Conservation (phyloP, 2,113 vertebrate genomes). For the Uria aalge region DNA sequence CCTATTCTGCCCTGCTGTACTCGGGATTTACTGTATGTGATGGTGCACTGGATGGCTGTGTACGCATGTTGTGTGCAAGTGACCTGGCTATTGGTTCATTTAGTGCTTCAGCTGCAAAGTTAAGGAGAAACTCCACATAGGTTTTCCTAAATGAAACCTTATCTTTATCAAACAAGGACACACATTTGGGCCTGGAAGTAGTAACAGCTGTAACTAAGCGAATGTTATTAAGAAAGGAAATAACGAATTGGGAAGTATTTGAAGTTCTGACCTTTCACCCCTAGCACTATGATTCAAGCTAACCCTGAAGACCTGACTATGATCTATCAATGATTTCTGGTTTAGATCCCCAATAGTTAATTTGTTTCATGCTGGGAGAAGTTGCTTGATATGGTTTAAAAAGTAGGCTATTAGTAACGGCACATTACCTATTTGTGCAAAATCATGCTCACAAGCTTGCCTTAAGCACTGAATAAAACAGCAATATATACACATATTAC, state of each 20-base stretch:
- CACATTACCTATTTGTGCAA: background rate
- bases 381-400: conserved; percentile 13
- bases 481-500: background rate
- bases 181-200: conserved; percentile 10
- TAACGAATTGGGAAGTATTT: conserved; percentile 40
- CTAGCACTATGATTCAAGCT: conserved; percentile 36
- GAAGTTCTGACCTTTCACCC: conserved; percentile 61
- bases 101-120: background rate
- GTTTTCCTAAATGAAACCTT: background rate
- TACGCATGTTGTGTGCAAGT: rapidly evolving
- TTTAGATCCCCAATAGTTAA: conserved; percentile 54
- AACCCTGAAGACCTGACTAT: conserved; percentile 45
- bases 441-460: background rate
- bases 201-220: conserved; percentile 28
- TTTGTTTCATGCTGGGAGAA: conserved; percentile 36
- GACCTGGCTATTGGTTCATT: background rate
- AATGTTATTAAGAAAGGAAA: conserved; percentile 53
- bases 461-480: background rate
- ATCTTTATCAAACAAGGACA: background rate
- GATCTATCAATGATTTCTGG: conserved; percentile 53
- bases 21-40: background rate
- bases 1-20: background rate
- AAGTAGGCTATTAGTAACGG: background rate
- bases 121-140: background rate
- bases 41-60: background rate